These are phyloP conservation scores for Rhyacichthys aspro DNA, from an alignment of 2,797 vertebrate species.

Conservation along the genomic window DNA sequence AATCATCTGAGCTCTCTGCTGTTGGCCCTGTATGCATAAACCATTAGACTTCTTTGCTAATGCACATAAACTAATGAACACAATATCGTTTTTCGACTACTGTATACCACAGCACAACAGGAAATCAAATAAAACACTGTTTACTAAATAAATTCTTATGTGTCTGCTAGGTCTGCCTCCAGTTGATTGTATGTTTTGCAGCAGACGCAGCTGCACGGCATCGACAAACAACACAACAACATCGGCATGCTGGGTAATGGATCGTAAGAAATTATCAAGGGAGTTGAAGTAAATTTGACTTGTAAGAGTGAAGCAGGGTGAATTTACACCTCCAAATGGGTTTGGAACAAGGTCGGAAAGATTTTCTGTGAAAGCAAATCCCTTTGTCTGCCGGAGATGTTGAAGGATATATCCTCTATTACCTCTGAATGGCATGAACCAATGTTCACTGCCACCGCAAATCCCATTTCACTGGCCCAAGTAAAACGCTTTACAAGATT, in stretches of 20 bases:
- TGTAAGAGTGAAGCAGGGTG: slow-evolving; percentile 40
- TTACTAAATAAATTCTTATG: slow-evolving; percentile 66
- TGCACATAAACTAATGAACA: slow-evolving; percentile 81
- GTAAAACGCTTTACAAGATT: slow-evolving; percentile 53
- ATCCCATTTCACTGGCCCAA: slow-evolving; percentile 44
- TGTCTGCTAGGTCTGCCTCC: slow-evolving; percentile 51
- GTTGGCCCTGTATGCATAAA: slow-evolving; percentile 77
- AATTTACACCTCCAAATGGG: slow-evolving; percentile 66
- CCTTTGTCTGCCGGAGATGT: slow-evolving; percentile 41
- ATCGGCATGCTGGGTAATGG: slow-evolving; percentile 61
- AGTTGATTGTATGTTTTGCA: slow-evolving; percentile 62
- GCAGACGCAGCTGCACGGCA: slow-evolving; percentile 42
- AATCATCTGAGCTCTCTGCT: slow-evolving; percentile 69
- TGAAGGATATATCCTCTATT: slow-evolving; percentile 57
- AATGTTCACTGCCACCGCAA: slow-evolving; percentile 37
- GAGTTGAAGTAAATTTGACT: slow-evolving; percentile 62
- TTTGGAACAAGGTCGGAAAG: slow-evolving; percentile 61
- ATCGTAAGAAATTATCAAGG: slow-evolving; percentile 58
- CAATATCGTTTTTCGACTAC: slow-evolving; percentile 60
- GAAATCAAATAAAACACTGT: slow-evolving; percentile 77
- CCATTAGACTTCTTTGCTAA: slow-evolving; percentile 78
- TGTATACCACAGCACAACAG: slow-evolving; percentile 58
- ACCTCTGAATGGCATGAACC: slow-evolving; percentile 36
- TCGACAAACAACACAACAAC: slow-evolving; percentile 49
- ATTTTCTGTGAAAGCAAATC: slow-evolving; percentile 62